Conservation (phyloP, 2,797 vertebrate species). For the Margarornis squamiger region DNA sequence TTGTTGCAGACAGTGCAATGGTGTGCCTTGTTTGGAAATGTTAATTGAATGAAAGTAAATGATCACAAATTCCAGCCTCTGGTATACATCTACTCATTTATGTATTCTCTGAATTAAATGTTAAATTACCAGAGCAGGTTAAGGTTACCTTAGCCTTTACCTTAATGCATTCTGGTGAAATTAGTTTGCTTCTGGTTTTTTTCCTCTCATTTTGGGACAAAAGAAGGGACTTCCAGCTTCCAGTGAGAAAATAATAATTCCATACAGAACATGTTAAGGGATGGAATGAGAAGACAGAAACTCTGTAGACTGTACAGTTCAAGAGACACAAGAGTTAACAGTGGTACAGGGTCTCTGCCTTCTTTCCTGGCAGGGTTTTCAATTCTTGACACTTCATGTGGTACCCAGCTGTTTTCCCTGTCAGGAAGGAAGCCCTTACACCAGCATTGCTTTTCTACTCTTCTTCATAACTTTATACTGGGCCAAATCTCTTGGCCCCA, state of each 20-base stretch:
- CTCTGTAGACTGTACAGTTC: not conserved
- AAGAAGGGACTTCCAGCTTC: not conserved
- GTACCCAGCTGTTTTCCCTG: not conserved
- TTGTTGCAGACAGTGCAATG: not conserved
- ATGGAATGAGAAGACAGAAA: not conserved
- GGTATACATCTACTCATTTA: not conserved
- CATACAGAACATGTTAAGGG: not conserved
- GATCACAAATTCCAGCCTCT: not conserved
- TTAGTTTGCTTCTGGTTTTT: not conserved
- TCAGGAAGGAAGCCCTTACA: not conserved
- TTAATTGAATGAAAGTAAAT: not conserved
- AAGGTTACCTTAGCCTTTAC: not conserved
- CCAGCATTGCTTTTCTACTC: not conserved
- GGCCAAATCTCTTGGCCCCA: not conserved
- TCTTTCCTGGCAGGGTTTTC: not conserved
- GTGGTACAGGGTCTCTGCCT: not conserved
- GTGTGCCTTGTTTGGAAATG: fast-evolving
- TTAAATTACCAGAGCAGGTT: not conserved
- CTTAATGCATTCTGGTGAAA: not conserved
- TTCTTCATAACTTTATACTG: fast-evolving
- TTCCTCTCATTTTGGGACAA: not conserved
- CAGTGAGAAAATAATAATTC: not conserved
- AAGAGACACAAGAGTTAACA: not conserved
- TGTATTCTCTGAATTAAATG: not conserved
- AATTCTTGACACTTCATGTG: not conserved